Percentiles rank a stretch among this genome's conserved stretches.
These are phyloP conservation scores for Drosophila macrospina DNA, from an alignment of 2,888 invertebrate species.

Conservation along the genomic window DNA sequence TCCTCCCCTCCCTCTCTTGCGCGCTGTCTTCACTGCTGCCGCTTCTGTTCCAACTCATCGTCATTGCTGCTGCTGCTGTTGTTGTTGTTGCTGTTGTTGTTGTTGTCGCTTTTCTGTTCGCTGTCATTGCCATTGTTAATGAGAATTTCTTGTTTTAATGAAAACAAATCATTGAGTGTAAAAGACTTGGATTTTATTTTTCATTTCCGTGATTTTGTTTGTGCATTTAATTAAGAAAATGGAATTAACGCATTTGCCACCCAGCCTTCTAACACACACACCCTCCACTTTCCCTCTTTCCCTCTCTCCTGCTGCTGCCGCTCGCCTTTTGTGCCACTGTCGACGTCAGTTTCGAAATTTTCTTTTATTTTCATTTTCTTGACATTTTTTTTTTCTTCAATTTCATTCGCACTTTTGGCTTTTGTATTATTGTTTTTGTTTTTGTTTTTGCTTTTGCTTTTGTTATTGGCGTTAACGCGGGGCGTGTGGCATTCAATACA, in stretches of 20 bases:
- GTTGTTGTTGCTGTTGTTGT: slow-evolving; percentile 23
- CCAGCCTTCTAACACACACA: slow-evolving; percentile 5
- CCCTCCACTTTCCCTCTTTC: background rate
- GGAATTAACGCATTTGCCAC: slow-evolving; percentile 82
- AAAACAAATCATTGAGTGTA: slow-evolving; percentile 85
- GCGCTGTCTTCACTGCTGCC: too few species aligned
- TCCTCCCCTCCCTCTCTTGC: background rate
- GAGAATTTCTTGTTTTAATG: slow-evolving; percentile 85
- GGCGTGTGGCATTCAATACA: slow-evolving; percentile 61
- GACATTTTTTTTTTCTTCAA: slow-evolving; percentile 9
- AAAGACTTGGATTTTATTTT: slow-evolving; percentile 83
- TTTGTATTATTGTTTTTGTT: slow-evolving; percentile 34
- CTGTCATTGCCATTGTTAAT: slow-evolving; percentile 83
- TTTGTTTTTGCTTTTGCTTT: slow-evolving; percentile 20
- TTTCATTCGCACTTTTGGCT: slow-evolving; percentile 44
- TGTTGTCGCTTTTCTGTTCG: slow-evolving; percentile 49
- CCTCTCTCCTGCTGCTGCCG: background rate
- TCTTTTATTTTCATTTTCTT: slow-evolving; percentile 25
- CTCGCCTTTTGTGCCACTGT: background rate
- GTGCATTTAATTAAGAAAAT: slow-evolving; percentile 84
- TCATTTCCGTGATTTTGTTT: slow-evolving; percentile 83
- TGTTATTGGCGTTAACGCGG: slow-evolving; percentile 47
- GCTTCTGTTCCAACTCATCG: background rate
- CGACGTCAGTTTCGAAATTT: slow-evolving; percentile 20
- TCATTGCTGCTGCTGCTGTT: slow-evolving; percentile 4